Evolutionary conservation across 2,888 invertebrate genomes (phyloP).

Genomic region (Dryobota labecula): DNA sequence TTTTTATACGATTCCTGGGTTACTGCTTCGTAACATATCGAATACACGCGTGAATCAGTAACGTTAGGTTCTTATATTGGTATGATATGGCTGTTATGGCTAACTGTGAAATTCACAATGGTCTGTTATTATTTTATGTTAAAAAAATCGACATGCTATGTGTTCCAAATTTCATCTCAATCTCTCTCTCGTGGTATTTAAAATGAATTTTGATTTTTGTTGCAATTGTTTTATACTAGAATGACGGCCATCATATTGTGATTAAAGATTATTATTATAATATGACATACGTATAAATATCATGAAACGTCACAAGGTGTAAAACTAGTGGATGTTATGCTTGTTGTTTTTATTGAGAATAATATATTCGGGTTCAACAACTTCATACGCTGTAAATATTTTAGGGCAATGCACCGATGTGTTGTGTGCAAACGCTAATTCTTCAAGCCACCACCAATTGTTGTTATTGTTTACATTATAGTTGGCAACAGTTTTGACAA

Average conservation of each 20-base stretch:
- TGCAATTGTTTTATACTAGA: neutral
- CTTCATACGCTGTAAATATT: neutral
- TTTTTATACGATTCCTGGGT: constrained; percentile 14
- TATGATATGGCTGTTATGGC: neutral
- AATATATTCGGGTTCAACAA: constrained; percentile 4
- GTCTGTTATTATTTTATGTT: neutral
- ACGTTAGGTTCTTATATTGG: neutral
- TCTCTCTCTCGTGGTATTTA: neutral
- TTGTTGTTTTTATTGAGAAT: neutral
- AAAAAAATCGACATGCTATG: no score
- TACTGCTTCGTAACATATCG: constrained; percentile 22
- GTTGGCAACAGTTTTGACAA: constrained; percentile 1
- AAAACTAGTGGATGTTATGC: neutral
- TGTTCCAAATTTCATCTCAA: neutral
- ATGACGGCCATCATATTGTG: neutral
- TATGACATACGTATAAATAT: neutral
- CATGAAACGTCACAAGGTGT: constrained; percentile 1
- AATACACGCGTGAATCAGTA: constrained; percentile 15
- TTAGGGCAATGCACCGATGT: neutral
- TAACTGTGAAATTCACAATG: neutral
- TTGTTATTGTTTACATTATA: neutral
- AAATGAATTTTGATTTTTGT: neutral
- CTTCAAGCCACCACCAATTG: neutral
- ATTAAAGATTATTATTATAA: neutral
- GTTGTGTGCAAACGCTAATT: neutral